phyloP scores from a whole-genome alignment of 2,888 invertebrate species.

The Phyllotreta striolata region DNA sequence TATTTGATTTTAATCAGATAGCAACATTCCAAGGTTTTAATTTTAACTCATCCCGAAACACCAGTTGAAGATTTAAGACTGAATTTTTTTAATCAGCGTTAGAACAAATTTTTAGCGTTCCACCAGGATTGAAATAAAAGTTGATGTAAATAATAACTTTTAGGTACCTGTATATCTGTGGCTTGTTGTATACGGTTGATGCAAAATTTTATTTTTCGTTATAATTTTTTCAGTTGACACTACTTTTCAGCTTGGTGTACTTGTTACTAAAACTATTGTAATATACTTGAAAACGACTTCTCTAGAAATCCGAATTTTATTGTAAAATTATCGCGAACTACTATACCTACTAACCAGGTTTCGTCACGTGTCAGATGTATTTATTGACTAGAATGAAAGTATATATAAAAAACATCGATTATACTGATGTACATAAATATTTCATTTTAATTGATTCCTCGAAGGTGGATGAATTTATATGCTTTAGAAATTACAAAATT shows the following conservation, averaged over 20 bases:
- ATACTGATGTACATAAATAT: conserved; percentile 28
- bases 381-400: conserved; percentile 33
- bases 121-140: conserved; percentile 39
- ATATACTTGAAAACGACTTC: conserved; percentile 56
- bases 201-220: conserved; percentile 50
- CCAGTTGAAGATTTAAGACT: background rate
- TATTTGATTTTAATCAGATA: too few species aligned
- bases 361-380: conserved; percentile 50
- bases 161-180: conserved; percentile 62
- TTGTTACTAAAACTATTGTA: conserved; percentile 54
- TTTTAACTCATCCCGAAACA: too few species aligned
- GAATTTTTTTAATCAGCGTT: conserved; percentile 4
- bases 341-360: conserved; percentile 49
- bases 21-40: too few species aligned
- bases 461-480: conserved; percentile 27
- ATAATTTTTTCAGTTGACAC: conserved; percentile 40
- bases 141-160: conserved; percentile 55
- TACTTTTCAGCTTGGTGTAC: conserved; percentile 52
- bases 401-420: conserved; percentile 22
- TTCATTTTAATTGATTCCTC: conserved; percentile 20
- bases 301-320: conserved; percentile 62
- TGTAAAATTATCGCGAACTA: conserved; percentile 52
- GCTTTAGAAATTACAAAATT: too few species aligned
- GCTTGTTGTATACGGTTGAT: conserved; percentile 60
- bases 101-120: conserved; percentile 28